phyloP scores from a whole-genome alignment of 2,888 invertebrate species.

The Diabrotica balteata region DNA sequence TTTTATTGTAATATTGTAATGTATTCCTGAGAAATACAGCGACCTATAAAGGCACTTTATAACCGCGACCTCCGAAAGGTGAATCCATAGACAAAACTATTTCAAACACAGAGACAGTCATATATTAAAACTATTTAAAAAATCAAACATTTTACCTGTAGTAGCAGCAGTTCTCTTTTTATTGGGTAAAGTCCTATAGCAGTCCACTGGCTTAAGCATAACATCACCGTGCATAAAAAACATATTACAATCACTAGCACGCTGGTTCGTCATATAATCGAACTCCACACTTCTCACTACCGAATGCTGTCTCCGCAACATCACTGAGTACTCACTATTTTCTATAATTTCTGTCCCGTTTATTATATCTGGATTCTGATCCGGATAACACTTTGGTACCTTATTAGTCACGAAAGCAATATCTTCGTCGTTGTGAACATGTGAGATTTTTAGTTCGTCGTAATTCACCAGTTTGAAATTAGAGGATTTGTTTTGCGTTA shows the following conservation, averaged over 20 bases:
- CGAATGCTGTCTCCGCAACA: conserved; percentile 32
- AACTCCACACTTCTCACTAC: conserved; percentile 29
- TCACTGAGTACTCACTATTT: conserved; percentile 35
- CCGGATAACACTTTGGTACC: conserved; percentile 61
- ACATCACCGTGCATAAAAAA: conserved; percentile 56
- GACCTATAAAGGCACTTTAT: too few species aligned
- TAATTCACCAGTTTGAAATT: conserved; percentile 46
- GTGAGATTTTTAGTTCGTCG: conserved; percentile 42
- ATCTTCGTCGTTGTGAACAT: conserved; percentile 12
- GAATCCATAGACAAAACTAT: too few species aligned
- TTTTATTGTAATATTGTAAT: too few species aligned
- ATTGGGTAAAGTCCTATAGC: conserved; percentile 76
- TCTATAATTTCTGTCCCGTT: conserved; percentile 75
- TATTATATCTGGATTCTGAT: conserved; percentile 82
- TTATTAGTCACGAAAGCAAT: conserved; percentile 14
- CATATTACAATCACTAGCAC: conserved; percentile 60
- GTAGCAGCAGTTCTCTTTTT: conserved; percentile 65
- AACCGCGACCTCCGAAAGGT: too few species aligned
- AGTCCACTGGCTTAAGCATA: conserved; percentile 55
- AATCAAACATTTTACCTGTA: conserved; percentile 44
- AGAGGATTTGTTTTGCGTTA: conserved; percentile 48
- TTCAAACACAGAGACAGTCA: too few species aligned
- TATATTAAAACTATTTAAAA: too few species aligned
- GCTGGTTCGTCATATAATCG: conserved; percentile 20
- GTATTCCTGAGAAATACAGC: too few species aligned